Conservation (phyloP, 2,888 invertebrate species). For the Sphecodes monilicornis region DNA sequence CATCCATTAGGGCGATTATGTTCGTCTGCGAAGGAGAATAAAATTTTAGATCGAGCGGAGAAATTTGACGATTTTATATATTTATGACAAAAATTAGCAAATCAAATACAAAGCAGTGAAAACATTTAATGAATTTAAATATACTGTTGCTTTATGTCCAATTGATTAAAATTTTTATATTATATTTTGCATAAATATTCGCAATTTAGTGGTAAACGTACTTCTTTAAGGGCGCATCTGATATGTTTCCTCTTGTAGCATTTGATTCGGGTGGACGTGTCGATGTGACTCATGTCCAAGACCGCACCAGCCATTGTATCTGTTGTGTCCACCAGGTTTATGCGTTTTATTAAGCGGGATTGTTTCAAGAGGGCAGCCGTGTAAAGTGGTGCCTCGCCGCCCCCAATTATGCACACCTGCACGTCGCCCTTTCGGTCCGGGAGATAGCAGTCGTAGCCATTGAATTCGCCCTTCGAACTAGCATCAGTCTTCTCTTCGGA, state of each 20-base stretch:
- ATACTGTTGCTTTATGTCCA: too few relatives aligned
- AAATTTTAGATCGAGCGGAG: neutral
- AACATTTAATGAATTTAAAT: too few relatives aligned
- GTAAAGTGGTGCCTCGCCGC: conserved; percentile 73
- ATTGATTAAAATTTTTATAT: too few relatives aligned
- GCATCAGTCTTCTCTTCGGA: neutral
- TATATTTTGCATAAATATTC: neutral
- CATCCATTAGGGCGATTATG: conserved; percentile 80
- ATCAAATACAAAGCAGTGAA: too few relatives aligned
- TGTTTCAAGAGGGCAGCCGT: conserved; percentile 78
- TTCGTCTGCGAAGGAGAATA: conserved; percentile 67
- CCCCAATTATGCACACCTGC: conserved; percentile 78
- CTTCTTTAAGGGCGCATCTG: conserved; percentile 69
- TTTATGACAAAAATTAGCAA: too few relatives aligned
- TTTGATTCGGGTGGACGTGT: conserved; percentile 74
- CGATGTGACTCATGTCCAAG: conserved; percentile 74
- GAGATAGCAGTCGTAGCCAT: conserved; percentile 23
- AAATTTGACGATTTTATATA: too few relatives aligned
- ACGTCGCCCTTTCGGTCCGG: conserved; percentile 54
- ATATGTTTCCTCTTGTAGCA: conserved; percentile 71
- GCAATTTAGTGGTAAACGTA: conserved; percentile 30
- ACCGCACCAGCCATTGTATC: conserved; percentile 64
- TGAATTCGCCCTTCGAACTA: conserved; percentile 16
- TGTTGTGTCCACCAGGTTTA: conserved; percentile 75
- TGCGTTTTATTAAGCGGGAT: conserved; percentile 73